Evolutionary conservation across 2,888 invertebrate species (phyloP), one percentile per base, ranked within the genome.

Genomic region (Prionchulus punctatus): DNA sequence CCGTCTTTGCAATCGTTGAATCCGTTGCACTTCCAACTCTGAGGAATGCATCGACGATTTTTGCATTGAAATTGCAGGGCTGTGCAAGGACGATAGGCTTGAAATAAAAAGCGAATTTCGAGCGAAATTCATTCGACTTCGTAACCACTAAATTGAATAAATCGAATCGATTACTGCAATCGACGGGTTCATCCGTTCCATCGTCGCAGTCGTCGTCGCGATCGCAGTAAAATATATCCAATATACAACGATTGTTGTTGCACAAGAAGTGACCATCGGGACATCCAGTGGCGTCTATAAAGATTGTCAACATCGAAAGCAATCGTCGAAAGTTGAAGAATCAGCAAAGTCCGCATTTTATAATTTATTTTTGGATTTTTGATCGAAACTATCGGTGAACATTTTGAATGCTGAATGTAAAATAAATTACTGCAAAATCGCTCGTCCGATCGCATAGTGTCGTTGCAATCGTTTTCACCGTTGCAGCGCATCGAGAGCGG

Each of bases 221-320:
- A 73, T 87, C 81, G 73, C 86, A 87, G 12, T 77, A 77, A 56
- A 75, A 72, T 47, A 75, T 72, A 21, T 72, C 68, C 1, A 73
- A 70, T 64, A 85, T 79, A 72, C 86, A 86, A 57, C 83, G 79
- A 63, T 81, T 82, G 70, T 84, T 84, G 59, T 78, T 78, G 72
- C 86, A 86, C 30, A 59, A 61, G 63, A 70, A 73, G 36, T 36
- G 18, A 55, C 79, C 80, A 71, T 85, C 84, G 18, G 77, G 77
- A 72, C 86, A 86, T 72, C 86, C 86, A 58, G 79, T 76, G 48
- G 60, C 53, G 12, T 78, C 80, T 75, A 86, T 86, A 71, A 86
- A 86, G 52, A 82, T 80, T 85, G 85, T 86, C 59, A 84, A 82
- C 28, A 77, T 76, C 27, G 85, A 84, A 70, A 86, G 73, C 86